Conservation (phyloP, 2,113 vertebrate genomes). For the Sporophila hypoxantha region DNA sequence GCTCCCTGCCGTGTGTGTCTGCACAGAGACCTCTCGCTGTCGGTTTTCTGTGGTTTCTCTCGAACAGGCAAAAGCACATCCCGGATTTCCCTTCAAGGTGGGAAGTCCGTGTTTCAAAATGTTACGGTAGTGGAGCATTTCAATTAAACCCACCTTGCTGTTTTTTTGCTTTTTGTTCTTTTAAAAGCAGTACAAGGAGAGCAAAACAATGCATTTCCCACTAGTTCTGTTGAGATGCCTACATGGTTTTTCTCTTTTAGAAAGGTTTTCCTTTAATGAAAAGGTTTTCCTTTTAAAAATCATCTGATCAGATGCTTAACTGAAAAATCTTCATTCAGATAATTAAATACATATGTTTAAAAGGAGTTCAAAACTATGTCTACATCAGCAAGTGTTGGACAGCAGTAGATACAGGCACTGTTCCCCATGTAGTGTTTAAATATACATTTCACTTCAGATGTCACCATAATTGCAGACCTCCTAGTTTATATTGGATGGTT, state of each 20-base stretch:
- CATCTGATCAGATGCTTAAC: background rate
- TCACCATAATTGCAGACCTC: background rate
- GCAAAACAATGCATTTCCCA: background rate
- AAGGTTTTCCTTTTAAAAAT: background rate
- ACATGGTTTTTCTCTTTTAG: background rate
- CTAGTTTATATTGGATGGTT: background rate
- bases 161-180: background rate
- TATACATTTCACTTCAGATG: background rate
- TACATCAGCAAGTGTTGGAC: background rate
- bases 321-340: background rate
- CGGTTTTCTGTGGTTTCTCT: background rate
- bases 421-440: background rate
- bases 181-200: background rate
- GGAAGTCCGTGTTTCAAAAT: background rate
- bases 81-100: background rate
- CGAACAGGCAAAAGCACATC: background rate
- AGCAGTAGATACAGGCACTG: background rate
- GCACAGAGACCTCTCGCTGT: background rate
- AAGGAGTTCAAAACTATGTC: background rate
- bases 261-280: background rate
- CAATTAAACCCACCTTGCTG: background rate
- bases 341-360: background rate
- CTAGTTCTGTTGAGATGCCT: background rate
- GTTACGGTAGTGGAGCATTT: background rate
- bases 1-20: background rate